A percentile compares a stretch with the other conserved stretches of the same genome.
These are phyloP conservation scores for Lontra canadensis DNA, from an alignment of 2,113 vertebrate species.

Conservation along the genomic window DNA sequence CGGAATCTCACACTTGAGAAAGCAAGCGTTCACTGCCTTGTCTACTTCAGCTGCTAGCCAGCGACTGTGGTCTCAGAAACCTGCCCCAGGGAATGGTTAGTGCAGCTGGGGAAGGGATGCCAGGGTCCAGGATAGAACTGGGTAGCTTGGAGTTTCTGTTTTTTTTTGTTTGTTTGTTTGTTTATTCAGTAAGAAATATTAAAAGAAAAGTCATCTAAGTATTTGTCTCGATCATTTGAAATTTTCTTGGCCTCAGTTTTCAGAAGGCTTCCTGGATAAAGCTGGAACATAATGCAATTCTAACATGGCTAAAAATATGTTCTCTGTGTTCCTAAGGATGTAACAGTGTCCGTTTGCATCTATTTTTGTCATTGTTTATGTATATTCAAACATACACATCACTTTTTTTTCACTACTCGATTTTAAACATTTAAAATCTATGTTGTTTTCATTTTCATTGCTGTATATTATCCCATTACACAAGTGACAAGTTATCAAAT, in stretches of 20 bases:
- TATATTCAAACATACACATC: not conserved
- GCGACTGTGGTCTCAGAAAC: not conserved
- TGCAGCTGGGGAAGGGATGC: not conserved
- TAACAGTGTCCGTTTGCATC: not conserved
- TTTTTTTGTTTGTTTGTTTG: not conserved
- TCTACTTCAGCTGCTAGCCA: not conserved
- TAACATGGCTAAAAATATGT: not conserved
- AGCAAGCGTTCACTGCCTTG: not conserved
- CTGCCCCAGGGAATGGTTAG: not conserved
- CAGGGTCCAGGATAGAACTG: not conserved
- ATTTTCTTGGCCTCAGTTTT: not conserved
- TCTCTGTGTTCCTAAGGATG: not conserved
- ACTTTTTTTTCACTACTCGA: not conserved
- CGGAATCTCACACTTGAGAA: not conserved
- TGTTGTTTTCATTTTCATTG: not conserved
- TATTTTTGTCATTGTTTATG: not conserved
- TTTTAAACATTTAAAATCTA: not conserved
- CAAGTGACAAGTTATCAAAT: not conserved
- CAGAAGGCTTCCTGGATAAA: not conserved
- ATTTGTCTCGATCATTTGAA: not conserved
- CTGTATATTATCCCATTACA: not conserved
- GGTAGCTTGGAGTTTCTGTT: not conserved
- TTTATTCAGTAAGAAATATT: not conserved
- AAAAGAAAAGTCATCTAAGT: not conserved
- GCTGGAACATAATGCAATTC: not conserved